Percentiles rank a stretch among this genome's conserved stretches.
phyloP scores from a whole-genome alignment of 2,888 invertebrate genomes.

The Drosophila imparisetae region DNA sequence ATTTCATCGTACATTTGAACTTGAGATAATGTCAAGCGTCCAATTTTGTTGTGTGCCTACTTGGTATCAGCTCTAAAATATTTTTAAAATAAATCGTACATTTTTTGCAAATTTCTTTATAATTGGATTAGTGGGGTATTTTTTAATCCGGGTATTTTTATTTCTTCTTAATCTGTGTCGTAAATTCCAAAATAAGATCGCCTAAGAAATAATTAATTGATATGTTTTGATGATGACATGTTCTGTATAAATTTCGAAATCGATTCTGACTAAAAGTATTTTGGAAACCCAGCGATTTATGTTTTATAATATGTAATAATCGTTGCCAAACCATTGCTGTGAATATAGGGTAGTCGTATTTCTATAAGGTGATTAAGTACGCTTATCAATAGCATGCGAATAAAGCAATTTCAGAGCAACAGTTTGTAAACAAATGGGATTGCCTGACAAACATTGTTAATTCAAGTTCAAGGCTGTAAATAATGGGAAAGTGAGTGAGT shows the following conservation, averaged over 20 bases:
- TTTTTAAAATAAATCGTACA: background rate
- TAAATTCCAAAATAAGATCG: background rate
- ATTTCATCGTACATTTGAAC: conserved; percentile 32
- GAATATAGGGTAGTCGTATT: background rate
- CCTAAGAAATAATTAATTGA: background rate
- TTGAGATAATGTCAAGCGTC: conserved; percentile 42
- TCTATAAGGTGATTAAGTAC: background rate
- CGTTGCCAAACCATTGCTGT: background rate
- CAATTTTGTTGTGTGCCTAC: background rate
- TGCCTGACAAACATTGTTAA: background rate
- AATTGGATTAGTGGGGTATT: background rate
- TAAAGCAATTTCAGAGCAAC: conserved; percentile 2
- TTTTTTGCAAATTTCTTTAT: background rate
- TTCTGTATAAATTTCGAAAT: background rate
- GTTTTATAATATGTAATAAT: background rate
- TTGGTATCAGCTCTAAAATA: conserved; percentile 10
- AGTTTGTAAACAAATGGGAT: background rate
- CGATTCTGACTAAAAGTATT: too few species aligned
- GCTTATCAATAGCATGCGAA: conserved; percentile 27
- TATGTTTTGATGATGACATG: background rate
- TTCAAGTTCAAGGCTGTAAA: conserved; percentile 35
- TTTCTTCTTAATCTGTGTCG: background rate
- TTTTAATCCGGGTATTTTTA: background rate
- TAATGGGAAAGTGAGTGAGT: background rate
- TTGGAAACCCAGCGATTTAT: background rate